Conservation (phyloP, 1,140 invertebrate genomes). For the Bombus ignitus region DNA sequence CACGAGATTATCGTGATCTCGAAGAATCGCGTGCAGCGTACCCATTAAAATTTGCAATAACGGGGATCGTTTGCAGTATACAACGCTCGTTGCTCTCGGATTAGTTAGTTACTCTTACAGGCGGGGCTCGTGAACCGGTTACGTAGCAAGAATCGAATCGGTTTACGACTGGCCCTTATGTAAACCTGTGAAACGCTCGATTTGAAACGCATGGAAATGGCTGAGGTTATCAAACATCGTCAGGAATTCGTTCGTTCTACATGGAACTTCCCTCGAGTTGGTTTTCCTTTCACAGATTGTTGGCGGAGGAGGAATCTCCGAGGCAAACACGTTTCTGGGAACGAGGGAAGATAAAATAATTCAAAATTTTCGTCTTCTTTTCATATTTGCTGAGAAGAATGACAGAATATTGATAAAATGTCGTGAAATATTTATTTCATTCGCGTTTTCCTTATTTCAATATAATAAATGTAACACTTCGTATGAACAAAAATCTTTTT, state of each 20-base stretch:
- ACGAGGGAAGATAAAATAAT: background rate
- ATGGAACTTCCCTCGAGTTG: background rate
- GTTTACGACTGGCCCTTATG: slow-evolving; percentile 17
- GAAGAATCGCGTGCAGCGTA: slow-evolving; percentile 11
- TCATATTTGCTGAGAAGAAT: background rate
- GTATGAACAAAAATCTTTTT: no score
- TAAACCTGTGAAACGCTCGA: background rate
- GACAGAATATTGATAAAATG: background rate
- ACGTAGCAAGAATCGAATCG: background rate
- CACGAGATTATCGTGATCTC: slow-evolving; percentile 6
- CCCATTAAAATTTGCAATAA: slow-evolving; percentile 34
- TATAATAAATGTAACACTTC: no score
- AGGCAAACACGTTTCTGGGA: background rate
- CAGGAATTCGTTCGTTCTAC: background rate
- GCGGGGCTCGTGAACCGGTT: slow-evolving; percentile 2
- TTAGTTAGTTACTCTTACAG: background rate
- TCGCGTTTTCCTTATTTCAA: no score
- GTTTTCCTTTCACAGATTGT: background rate
- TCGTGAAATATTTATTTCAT: background rate
- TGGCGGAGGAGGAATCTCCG: background rate
- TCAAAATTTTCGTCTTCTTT: background rate
- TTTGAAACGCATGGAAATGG: background rate
- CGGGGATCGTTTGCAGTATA: slow-evolving; percentile 1
- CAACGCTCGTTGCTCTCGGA: background rate
- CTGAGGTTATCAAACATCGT: background rate